phyloP scores from a whole-genome alignment of 2,113 vertebrate genomes.

The Zeus faber region DNA sequence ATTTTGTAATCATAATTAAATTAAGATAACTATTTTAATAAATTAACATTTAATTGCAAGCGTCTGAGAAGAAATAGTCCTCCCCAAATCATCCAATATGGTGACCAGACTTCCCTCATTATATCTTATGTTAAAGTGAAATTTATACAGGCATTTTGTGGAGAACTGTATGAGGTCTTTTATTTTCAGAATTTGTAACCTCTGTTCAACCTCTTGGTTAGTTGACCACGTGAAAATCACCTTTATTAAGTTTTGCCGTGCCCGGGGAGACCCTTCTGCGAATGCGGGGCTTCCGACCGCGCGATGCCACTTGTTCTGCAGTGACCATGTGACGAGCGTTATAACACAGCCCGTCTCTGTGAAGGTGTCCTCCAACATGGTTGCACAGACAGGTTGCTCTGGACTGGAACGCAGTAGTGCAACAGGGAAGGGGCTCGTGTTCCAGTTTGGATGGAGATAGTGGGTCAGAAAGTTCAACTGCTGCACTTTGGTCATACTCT shows the following conservation, averaged over 20 bases:
- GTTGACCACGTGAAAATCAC: constrained; percentile 71
- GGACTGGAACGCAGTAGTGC: constrained; percentile 90
- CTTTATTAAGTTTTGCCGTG: constrained; percentile 83
- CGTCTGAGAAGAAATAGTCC: too few species aligned
- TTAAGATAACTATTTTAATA: too few species aligned
- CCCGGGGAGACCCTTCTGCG: constrained; percentile 82
- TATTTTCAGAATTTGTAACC: too few species aligned
- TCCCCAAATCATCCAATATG: too few species aligned
- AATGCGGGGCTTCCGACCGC: constrained; percentile 86
- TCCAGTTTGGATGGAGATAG: constrained; percentile 62
- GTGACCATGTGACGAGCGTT: constrained; percentile 92
- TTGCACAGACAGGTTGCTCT: constrained; percentile 92
- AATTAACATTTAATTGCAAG: too few species aligned
- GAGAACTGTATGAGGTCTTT: too few species aligned
- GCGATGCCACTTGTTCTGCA: constrained; percentile 89
- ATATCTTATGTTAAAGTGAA: too few species aligned
- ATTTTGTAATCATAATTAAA: too few species aligned
- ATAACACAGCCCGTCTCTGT: constrained; percentile 89
- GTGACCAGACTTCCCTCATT: too few species aligned
- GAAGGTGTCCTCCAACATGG: constrained; percentile 91
- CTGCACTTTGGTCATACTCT: constrained; percentile 50
- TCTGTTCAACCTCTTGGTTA: too few species aligned
- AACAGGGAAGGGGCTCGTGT: constrained; percentile 88
- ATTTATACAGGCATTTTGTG: too few species aligned
- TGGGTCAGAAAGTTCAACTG: constrained; percentile 27